A percentile compares a stretch with the other conserved stretches of the same genome.
Conservation (phyloP, 2,888 invertebrate genomes). For the Tenthredo distinguenda region DNA sequence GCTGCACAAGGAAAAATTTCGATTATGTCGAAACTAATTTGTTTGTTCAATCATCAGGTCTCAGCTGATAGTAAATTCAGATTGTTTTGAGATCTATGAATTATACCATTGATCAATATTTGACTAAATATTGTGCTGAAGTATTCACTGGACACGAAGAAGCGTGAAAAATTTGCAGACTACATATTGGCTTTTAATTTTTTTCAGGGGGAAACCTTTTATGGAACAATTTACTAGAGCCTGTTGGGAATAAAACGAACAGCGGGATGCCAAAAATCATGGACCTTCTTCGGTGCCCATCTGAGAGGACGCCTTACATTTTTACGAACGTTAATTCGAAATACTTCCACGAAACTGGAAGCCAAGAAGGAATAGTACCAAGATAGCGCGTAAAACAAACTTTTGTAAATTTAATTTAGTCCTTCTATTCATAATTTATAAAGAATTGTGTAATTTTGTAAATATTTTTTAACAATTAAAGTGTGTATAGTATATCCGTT, state of each 20-base stretch:
- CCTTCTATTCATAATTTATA: conserved; percentile 29
- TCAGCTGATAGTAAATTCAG: background rate
- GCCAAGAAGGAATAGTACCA: conserved; percentile 71
- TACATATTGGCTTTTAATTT: background rate
- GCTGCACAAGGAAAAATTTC: background rate
- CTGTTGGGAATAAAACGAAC: conserved; percentile 84
- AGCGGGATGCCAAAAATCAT: conserved; percentile 81
- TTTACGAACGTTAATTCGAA: conserved; percentile 83
- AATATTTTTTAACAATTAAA: conserved; percentile 28
- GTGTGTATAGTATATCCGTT: background rate
- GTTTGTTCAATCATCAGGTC: background rate
- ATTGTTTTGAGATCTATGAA: background rate
- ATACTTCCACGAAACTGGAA: conserved; percentile 76
- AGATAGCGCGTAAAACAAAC: conserved; percentile 55
- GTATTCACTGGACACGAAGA: background rate
- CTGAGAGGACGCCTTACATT: conserved; percentile 81
- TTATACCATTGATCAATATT: background rate
- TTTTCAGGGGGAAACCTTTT: conserved; percentile 84
- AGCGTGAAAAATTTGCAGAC: background rate
- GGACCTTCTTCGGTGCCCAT: conserved; percentile 83
- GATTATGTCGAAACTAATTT: background rate
- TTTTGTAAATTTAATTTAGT: background rate
- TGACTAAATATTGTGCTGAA: background rate
- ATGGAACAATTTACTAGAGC: conserved; percentile 87
- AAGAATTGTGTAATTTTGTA: conserved; percentile 34